Evolutionary conservation across 2,113 vertebrate species (phyloP).

Genomic region (Cranoglanis bouderius): DNA sequence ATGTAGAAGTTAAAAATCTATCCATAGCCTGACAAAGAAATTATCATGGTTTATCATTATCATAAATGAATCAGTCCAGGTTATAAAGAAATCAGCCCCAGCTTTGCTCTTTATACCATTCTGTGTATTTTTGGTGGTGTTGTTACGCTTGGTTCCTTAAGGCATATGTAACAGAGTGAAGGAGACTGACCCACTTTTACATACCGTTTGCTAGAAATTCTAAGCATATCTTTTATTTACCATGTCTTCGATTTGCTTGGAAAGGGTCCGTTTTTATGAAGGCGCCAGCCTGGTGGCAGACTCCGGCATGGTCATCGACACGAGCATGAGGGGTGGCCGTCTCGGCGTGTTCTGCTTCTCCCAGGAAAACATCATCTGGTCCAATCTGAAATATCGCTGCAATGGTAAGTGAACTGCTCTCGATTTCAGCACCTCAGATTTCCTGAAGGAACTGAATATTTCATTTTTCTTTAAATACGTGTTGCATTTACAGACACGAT

Average conservation of each 20-base stretch:
- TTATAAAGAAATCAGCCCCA: not conserved
- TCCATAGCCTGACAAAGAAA: not conserved
- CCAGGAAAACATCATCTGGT: constrained; percentile 99
- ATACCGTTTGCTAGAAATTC: not conserved
- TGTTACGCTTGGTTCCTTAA: not conserved
- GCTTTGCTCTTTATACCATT: not conserved
- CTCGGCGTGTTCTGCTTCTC: constrained; percentile 99
- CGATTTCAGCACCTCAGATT: not conserved
- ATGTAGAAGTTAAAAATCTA: not conserved
- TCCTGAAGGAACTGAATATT: not conserved
- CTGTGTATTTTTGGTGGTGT: not conserved
- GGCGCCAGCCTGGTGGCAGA: constrained; percentile 91
- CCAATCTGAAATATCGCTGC: constrained; percentile 96
- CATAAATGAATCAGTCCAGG: not conserved
- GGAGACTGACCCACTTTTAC: not conserved
- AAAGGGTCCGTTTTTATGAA: constrained; percentile 92
- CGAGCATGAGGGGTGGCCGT: constrained; percentile 94
- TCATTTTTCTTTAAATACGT: constrained; percentile 26
- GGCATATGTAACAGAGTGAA: not conserved
- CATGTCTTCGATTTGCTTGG: not conserved
- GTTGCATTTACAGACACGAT: constrained; percentile 84
- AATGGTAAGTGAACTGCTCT: constrained; percentile 79
- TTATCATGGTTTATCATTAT: not conserved
- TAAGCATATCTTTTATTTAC: not conserved
- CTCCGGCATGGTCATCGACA: constrained; percentile 90